phyloP scores from a whole-genome alignment of 2,113 vertebrate species.

The Arothron firmamentum region DNA sequence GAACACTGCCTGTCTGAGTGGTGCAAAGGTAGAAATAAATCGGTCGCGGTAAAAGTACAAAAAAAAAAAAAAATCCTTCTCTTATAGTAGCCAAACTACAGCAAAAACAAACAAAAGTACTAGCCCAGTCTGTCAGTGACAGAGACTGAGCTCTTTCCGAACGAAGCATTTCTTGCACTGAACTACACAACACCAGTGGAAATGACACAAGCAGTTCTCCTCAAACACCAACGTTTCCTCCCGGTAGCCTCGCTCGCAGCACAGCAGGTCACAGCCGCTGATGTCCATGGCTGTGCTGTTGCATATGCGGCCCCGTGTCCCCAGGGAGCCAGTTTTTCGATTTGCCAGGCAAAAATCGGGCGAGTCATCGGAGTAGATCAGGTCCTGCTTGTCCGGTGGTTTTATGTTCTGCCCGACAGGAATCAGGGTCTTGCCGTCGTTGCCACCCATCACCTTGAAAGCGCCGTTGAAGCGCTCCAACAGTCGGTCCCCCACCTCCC shows the following conservation, averaged over 20 bases:
- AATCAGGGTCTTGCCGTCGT: constrained; percentile 91
- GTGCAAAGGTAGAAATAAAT: constrained; percentile 9
- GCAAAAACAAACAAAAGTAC: constrained; percentile 23
- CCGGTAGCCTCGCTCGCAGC: constrained; percentile 88
- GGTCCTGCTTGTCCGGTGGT: constrained; percentile 87
- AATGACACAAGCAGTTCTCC: constrained; percentile 96
- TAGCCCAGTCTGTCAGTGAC: constrained; percentile 71
- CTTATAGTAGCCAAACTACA: constrained; percentile 19
- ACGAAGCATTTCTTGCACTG: constrained; percentile 94
- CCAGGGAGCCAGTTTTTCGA: constrained; percentile 89
- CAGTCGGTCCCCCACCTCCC: constrained; percentile 89
- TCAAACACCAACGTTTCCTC: constrained; percentile 89
- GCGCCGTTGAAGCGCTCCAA: constrained; percentile 93
- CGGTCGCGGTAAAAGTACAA: constrained; percentile 3
- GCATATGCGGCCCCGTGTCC: constrained; percentile 88
- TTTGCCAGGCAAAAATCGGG: constrained; percentile 95
- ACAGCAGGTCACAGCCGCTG: constrained; percentile 92
- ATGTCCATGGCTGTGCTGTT: constrained; percentile 95
- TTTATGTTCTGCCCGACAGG: constrained; percentile 91
- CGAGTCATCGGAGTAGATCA: constrained; percentile 93
- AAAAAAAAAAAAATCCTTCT: constrained; percentile 20
- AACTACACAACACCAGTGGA: constrained; percentile 98
- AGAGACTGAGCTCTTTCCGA: constrained; percentile 91
- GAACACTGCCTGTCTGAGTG: neutral
- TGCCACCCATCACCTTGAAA: constrained; percentile 95